Conservation (phyloP, 2,888 invertebrate species). For the Sinodicranocentrus sp. region DNA sequence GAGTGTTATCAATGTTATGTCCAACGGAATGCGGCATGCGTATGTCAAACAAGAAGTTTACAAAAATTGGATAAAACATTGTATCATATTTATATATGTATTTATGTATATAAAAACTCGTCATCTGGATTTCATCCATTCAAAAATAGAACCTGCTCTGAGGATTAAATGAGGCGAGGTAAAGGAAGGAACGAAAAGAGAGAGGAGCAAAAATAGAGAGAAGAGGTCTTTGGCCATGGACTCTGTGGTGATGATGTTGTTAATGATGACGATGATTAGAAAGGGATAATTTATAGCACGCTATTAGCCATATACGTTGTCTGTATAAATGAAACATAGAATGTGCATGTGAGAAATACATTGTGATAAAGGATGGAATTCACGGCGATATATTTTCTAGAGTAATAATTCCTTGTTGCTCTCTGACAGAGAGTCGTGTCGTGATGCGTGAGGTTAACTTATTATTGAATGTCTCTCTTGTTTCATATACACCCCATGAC, state of each 20-base stretch:
- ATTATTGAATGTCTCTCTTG: slow-evolving; percentile 58
- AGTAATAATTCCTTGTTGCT: slow-evolving; percentile 34
- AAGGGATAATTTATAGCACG: slow-evolving; percentile 64
- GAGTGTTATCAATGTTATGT: no score
- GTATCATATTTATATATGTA: no score
- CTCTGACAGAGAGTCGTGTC: slow-evolving; percentile 53
- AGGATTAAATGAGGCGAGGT: background rate
- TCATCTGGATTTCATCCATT: no score
- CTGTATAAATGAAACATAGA: slow-evolving; percentile 23
- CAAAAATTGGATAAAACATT: no score
- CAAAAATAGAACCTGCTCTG: no score
- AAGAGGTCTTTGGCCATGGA: slow-evolving; percentile 59
- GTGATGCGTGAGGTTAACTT: slow-evolving; percentile 68
- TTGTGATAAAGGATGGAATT: slow-evolving; percentile 33
- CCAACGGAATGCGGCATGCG: no score
- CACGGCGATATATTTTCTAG: background rate
- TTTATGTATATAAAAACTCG: no score
- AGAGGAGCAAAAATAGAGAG: slow-evolving; percentile 21
- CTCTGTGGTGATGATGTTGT: slow-evolving; percentile 51
- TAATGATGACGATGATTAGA: slow-evolving; percentile 68
- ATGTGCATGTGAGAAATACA: slow-evolving; percentile 19
- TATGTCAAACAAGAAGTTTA: no score
- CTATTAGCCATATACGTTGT: slow-evolving; percentile 54
- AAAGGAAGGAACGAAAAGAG: slow-evolving; percentile 8
- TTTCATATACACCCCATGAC: background rate